Conservation (phyloP, 2,797 vertebrate genomes). For the Echiichthys vipera region DNA sequence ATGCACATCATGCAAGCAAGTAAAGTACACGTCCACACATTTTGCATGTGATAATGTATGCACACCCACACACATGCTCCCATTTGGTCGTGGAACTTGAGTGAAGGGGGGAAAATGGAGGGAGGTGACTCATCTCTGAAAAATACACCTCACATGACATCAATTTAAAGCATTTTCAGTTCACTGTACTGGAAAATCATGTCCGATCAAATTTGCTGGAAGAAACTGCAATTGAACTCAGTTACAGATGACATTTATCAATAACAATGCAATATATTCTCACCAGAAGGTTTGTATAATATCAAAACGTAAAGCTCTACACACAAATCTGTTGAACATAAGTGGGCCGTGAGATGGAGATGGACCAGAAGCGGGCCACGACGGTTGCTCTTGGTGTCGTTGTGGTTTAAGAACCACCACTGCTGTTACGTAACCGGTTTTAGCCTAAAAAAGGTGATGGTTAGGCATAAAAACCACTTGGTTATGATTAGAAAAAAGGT, state of each 20-base stretch:
- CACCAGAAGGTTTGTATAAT: too few relatives aligned
- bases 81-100: slow-evolving; percentile 29
- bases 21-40: slow-evolving; percentile 20
- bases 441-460: too few relatives aligned
- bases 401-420: too few relatives aligned
- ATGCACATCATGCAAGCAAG: slow-evolving; percentile 2
- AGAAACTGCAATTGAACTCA: background rate
- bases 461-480: too few relatives aligned
- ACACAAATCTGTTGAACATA: too few relatives aligned
- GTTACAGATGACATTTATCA: background rate
- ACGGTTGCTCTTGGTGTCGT: too few relatives aligned
- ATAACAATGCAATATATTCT: background rate
- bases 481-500: too few relatives aligned
- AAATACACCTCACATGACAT: slow-evolving; percentile 35
- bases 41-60: slow-evolving; percentile 14
- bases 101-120: background rate
- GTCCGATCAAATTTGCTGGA: background rate
- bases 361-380: too few relatives aligned
- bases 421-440: too few relatives aligned
- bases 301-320: too few relatives aligned
- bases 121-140: slow-evolving; percentile 34
- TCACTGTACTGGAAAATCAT: slow-evolving; percentile 1
- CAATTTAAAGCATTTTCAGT: slow-evolving; percentile 1
- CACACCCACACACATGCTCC: slow-evolving; percentile 10
- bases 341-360: too few relatives aligned